These are phyloP conservation scores for Aphidius gifuensis DNA, from an alignment of 1,140 invertebrate genomes.

Conservation along the genomic window DNA sequence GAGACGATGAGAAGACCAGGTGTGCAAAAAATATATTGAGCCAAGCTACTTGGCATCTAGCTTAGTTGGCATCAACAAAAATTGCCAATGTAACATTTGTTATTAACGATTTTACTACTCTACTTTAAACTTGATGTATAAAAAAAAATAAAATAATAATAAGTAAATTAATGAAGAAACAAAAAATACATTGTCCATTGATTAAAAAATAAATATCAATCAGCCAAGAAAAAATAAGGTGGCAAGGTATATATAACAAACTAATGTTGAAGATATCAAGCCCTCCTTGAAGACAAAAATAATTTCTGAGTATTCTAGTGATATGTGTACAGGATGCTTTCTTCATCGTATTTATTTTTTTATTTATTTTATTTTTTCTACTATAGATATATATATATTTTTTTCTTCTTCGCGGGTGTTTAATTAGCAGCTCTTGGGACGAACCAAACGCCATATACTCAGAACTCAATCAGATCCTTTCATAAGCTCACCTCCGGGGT, in stretches of 20 bases:
- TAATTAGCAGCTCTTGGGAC: slow-evolving; percentile 52
- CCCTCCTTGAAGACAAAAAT: slow-evolving; percentile 23
- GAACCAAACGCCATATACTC: slow-evolving; percentile 53
- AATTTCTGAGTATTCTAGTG: slow-evolving; percentile 19
- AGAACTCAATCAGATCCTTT: slow-evolving; percentile 57
- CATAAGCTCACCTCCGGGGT: slow-evolving; percentile 43
- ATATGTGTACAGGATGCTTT: slow-evolving; percentile 7
- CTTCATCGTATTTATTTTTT: slow-evolving; percentile 3
- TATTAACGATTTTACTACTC: slow-evolving; percentile 17
- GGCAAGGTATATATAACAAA: background rate
- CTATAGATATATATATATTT: background rate
- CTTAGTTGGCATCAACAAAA: slow-evolving; percentile 10
- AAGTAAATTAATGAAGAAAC: background rate
- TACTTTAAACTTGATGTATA: background rate
- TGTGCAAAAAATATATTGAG: slow-evolving; percentile 17
- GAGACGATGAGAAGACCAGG: slow-evolving; percentile 12
- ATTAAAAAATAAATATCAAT: slow-evolving; percentile 47
- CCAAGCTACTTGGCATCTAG: slow-evolving; percentile 12
- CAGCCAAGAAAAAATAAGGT: slow-evolving; percentile 34
- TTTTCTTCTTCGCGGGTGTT: slow-evolving; percentile 46
- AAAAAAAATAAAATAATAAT: background rate
- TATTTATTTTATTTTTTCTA: slow-evolving; percentile 10
- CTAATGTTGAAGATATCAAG: slow-evolving; percentile 5
- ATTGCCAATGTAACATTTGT: slow-evolving; percentile 2
- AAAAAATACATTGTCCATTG: slow-evolving; percentile 4